Conservation (phyloP, 2,888 invertebrate species). For the Pseudanteris insignis region DNA sequence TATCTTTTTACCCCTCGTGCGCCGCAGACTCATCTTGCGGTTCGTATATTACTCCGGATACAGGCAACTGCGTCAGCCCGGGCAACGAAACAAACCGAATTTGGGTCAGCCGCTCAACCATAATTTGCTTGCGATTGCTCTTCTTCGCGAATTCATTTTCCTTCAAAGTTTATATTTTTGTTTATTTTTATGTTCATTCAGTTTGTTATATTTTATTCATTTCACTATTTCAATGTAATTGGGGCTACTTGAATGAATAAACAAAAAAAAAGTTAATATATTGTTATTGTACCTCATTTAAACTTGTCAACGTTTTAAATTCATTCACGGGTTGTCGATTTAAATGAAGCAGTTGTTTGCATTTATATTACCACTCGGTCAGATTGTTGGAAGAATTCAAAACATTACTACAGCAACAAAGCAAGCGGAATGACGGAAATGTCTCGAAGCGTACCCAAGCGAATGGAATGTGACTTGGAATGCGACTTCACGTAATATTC, state of each 20-base stretch:
- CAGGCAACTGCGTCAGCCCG: constrained; percentile 3
- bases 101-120: constrained; percentile 17
- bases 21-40: constrained; percentile 33
- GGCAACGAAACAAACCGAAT: constrained; percentile 10
- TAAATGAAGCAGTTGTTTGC: background rate
- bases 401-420: constrained; percentile 6
- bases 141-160: too few relatives aligned
- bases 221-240: too few relatives aligned
- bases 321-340: constrained; percentile 1
- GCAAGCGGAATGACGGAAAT: constrained; percentile 15
- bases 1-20: constrained; percentile 30
- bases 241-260: too few relatives aligned
- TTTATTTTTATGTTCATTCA: too few relatives aligned
- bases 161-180: too few relatives aligned
- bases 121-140: too few relatives aligned
- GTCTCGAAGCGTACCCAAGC: constrained; percentile 4
- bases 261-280: too few relatives aligned
- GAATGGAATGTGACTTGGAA: constrained; percentile 28
- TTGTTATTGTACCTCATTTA: too few relatives aligned
- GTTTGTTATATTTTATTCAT: too few relatives aligned
- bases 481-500: constrained; percentile 13
- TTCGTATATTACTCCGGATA: constrained; percentile 33
- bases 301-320: too few relatives aligned
- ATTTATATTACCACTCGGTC: background rate
- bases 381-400: constrained; percentile 7